Evolutionary conservation across 2,797 vertebrate genomes (phyloP).

Genomic region (Gymnoscopelus microlampas): DNA sequence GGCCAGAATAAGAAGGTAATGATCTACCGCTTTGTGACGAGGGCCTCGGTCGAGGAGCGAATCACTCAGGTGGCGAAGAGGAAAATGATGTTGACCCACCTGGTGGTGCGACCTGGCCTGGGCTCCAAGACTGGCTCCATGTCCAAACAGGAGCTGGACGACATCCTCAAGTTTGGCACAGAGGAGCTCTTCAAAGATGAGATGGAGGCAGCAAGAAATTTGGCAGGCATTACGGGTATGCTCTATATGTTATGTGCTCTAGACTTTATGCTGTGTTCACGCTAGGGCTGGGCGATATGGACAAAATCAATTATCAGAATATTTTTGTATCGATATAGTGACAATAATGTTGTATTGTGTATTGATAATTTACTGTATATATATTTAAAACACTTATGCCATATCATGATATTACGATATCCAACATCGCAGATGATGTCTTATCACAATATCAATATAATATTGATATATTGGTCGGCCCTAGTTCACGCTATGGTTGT

Average conservation of each 20-base stretch:
- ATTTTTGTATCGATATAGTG: too few species aligned
- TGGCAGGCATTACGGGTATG: constrained; percentile 46
- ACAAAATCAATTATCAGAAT: too few species aligned
- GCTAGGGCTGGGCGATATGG: too few species aligned
- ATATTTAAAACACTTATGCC: too few species aligned
- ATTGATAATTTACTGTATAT: too few species aligned
- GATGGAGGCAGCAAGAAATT: constrained; percentile 86
- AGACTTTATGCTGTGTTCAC: not conserved
- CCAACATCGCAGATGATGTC: too few species aligned
- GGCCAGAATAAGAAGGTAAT: constrained; percentile 98
- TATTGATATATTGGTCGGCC: too few species aligned
- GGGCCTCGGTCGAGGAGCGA: constrained; percentile 95
- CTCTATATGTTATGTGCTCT: not conserved
- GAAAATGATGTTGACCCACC: constrained; percentile 99
- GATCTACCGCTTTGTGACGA: constrained; percentile 98
- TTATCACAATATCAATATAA: too few species aligned
- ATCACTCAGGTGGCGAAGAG: constrained; percentile 99
- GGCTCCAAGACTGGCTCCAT: constrained; percentile 98
- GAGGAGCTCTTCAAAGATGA: constrained; percentile 99
- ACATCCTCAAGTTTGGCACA: constrained; percentile 98
- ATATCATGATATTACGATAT: too few species aligned
- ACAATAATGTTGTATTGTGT: too few species aligned
- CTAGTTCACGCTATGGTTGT: too few species aligned
- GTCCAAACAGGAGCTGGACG: constrained; percentile 97
- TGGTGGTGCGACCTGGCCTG: constrained; percentile 94